Evolutionary conservation across 2,888 invertebrate genomes (phyloP), one percentile per base, ranked within the genome.

Genomic region (Schizotus pectinicornis): DNA sequence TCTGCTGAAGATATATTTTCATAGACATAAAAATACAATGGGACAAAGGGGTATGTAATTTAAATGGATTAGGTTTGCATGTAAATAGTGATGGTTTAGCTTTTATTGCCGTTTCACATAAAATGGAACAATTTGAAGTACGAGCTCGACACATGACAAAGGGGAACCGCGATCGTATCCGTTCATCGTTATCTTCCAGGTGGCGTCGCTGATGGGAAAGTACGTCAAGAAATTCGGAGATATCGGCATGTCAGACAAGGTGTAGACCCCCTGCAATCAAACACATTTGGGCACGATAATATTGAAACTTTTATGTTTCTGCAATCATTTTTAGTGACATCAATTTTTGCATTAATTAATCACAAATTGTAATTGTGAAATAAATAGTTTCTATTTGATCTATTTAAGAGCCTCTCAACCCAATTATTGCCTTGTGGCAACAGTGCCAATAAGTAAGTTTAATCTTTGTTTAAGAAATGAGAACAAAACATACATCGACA

Each of bases 111-210:
- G 41, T 32, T 48, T 56, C 2, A 45, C 51, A 13, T 42, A 37
- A 33, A 52, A 60, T 6, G 63, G 45, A 7, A 37, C 35, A 8
- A 71, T 63, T 61, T 69, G 67, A 47, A 67, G 33, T 39, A 71
- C 67, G 0, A 67, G 30, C 37, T 69, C 64, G 2, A 71, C 65
- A 59, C 73, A 74, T 1, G 68, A 59, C 22, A 72, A 34, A 38
- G 60, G 59, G 34, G 13, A 35, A 6, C 50, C 61, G 14, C 31
- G 46, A 56, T 72, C 73, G 53, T 59, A 71, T 32, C 68, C 74
- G 30, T 61, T 63, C 34, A 74, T 32, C 42, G 67, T 67, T 8
- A 70, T 37, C 62, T 70, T 74, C 73, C 74, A 75, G 9, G 71
- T 36, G 6, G 71, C 75, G 46, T 72, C 69, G 7, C 66, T 58